phyloP scores from a whole-genome alignment of 2,113 vertebrate genomes.

The Podiceps cristatus region DNA sequence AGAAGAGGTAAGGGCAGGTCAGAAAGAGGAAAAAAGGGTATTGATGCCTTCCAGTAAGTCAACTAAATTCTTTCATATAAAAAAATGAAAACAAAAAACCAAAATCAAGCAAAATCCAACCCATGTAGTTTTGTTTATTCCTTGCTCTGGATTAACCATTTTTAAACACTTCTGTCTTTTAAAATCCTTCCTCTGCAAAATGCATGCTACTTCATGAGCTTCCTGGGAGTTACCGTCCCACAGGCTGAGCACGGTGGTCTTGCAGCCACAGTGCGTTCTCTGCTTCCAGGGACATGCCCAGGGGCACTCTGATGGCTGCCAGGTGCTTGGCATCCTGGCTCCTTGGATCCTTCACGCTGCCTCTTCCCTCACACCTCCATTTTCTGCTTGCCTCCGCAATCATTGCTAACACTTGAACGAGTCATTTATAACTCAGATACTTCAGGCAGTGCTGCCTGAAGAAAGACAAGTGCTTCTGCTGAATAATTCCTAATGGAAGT shows the following conservation, averaged over 20 bases:
- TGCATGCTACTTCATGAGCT: background rate
- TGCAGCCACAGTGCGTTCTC: accelerated
- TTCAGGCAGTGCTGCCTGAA: background rate
- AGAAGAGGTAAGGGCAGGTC: background rate
- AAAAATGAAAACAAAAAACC: background rate
- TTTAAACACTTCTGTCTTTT: background rate
- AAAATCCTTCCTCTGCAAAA: background rate
- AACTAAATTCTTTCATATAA: background rate
- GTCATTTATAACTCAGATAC: background rate
- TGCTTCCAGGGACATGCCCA: background rate
- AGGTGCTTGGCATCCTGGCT: background rate
- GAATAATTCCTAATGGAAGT: background rate
- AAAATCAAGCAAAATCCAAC: too few species aligned
- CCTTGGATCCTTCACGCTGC: background rate
- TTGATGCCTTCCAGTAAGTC: background rate
- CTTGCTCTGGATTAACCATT: background rate
- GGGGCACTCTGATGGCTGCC: background rate
- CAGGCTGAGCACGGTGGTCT: accelerated
- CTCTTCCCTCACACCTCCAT: background rate
- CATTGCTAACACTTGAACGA: background rate
- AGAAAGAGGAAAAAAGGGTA: background rate
- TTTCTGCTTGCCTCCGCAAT: background rate
- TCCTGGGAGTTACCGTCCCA: background rate
- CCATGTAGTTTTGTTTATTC: background rate
- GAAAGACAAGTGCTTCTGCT: background rate